Percentiles rank a stretch among this genome's conserved stretches.
These are phyloP conservation scores for Macrotus californicus DNA, from an alignment of 2,113 vertebrate genomes.

Conservation along the genomic window DNA sequence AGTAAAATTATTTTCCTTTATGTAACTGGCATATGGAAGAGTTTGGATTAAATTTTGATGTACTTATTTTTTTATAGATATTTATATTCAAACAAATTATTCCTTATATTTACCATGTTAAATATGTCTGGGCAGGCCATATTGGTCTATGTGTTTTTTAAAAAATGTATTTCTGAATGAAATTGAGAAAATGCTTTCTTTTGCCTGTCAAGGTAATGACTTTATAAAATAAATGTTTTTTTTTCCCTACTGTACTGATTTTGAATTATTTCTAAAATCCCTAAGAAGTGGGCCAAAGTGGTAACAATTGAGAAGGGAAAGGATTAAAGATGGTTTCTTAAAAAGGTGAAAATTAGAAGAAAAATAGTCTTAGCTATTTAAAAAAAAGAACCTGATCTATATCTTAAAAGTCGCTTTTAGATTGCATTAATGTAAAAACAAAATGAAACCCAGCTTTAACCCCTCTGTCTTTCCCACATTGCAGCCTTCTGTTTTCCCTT, in stretches of 20 bases:
- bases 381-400: not conserved
- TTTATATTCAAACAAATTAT: conserved; percentile 82
- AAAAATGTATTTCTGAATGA: conserved; percentile 91
- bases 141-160: conserved; percentile 87
- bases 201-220: conserved; percentile 85
- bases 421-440: not conserved
- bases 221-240: conserved; percentile 88
- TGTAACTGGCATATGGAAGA: conserved; percentile 76
- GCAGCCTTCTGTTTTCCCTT: not conserved
- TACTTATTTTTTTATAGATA: conserved; percentile 84
- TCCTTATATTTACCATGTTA: conserved; percentile 90
- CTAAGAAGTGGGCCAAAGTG: not conserved
- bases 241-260: conserved; percentile 71
- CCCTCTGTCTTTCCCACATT: not conserved
- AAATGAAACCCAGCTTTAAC: not conserved
- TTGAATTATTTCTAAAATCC: conserved; percentile 29
- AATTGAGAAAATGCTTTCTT: conserved; percentile 83
- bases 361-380: not conserved
- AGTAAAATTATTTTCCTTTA: conserved; percentile 74
- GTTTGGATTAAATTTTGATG: conserved; percentile 74
- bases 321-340: not conserved
- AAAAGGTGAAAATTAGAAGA: not conserved
- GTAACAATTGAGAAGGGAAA: not conserved
- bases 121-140: conserved; percentile 84
- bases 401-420: not conserved